A percentile compares a stretch with the other conserved stretches of the same genome.
These are phyloP conservation scores for Seriola rivoliana DNA, from an alignment of 2,113 vertebrate species.

Conservation along the genomic window DNA sequence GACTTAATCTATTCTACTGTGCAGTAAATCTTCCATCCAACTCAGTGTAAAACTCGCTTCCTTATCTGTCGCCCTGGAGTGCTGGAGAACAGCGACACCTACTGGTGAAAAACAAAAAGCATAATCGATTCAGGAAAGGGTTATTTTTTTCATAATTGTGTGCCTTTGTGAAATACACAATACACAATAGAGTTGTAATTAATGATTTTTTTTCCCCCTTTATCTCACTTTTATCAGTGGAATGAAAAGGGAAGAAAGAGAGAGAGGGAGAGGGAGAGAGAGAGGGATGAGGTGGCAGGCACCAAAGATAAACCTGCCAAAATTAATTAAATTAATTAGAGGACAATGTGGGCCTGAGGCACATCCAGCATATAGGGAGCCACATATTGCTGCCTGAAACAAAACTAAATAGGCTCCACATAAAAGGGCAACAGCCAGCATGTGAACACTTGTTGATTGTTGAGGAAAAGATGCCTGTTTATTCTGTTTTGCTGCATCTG, in stretches of 20 bases:
- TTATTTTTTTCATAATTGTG: too few species aligned
- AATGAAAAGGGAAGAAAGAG: slow-evolving; percentile 6
- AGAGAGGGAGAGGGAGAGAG: not conserved
- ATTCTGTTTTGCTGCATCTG: not conserved
- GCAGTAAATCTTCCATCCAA: not conserved
- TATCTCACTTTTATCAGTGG: not conserved
- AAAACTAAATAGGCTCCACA: not conserved
- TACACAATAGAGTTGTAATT: not conserved
- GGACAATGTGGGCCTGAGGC: slow-evolving; percentile 6
- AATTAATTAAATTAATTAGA: slow-evolving; percentile 44
- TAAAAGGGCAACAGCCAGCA: not conserved
- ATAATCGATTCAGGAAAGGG: too few species aligned
- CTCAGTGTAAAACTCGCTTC: not conserved
- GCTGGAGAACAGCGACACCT: slow-evolving; percentile 48
- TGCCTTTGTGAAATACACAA: not conserved
- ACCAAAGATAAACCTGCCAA: slow-evolving; percentile 33
- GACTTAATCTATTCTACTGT: slow-evolving; percentile 23
- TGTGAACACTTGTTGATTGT: not conserved
- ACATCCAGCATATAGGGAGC: not conserved
- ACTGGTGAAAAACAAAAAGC: slow-evolving; percentile 13
- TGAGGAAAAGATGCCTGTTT: not conserved
- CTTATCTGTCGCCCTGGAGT: not conserved
- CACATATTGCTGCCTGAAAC: not conserved
- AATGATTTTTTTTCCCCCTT: not conserved
- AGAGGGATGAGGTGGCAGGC: not conserved